Evolutionary conservation across 1,140 invertebrate genomes (phyloP).

Genomic region (Lepidurus apus): DNA sequence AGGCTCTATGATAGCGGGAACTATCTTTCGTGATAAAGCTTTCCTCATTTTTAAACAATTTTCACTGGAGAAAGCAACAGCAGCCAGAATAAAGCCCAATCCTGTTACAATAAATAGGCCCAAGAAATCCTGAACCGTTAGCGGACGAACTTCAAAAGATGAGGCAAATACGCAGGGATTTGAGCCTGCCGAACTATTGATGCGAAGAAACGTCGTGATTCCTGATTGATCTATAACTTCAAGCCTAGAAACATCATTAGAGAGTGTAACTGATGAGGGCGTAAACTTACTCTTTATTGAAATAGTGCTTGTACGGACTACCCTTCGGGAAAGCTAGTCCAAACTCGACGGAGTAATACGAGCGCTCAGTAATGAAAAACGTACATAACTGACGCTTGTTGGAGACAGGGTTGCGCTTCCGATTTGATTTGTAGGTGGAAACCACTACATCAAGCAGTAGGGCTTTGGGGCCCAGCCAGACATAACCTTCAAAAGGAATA

Average conservation of each 20-base stretch:
- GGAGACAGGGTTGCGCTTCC: slow-evolving; percentile 6
- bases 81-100: not conserved
- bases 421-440: slow-evolving; percentile 20
- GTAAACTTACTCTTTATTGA: slow-evolving; percentile 30
- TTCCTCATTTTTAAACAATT: not conserved
- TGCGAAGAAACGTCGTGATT: slow-evolving; percentile 20
- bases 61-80: slow-evolving; percentile 15
- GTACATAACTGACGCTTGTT: not conserved
- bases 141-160: not conserved
- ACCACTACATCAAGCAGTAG: slow-evolving; percentile 28
- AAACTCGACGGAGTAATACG: slow-evolving; percentile 27
- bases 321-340: slow-evolving; percentile 27
- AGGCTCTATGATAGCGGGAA: not conserved
- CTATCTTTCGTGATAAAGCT: not conserved
- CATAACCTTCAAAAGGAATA: slow-evolving; percentile 19
- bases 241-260: slow-evolving; percentile 1
- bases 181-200: slow-evolving; percentile 4
- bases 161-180: slow-evolving; percentile 19
- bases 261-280: not conserved
- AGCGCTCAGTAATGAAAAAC: slow-evolving; percentile 29
- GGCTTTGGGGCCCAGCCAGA: slow-evolving; percentile 29
- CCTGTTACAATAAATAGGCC: slow-evolving; percentile 23
- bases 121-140: slow-evolving; percentile 1
- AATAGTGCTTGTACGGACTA: not conserved
- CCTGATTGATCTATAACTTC: slow-evolving; percentile 22